These are phyloP conservation scores for Noturus placidus DNA, from an alignment of 2,113 vertebrate genomes.

Conservation along the genomic window DNA sequence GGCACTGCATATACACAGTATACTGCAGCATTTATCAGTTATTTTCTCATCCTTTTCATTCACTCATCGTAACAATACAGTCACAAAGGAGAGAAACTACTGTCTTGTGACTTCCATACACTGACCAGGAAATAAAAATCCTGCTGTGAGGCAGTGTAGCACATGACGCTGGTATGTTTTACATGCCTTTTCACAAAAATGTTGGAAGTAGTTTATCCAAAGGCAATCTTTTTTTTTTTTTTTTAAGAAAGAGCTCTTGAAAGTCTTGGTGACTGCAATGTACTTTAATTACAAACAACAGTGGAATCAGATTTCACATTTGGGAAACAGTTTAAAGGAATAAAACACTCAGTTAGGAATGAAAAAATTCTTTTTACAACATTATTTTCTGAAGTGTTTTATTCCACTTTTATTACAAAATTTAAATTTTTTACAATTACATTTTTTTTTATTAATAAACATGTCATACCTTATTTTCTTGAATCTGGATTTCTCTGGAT, in stretches of 20 bases:
- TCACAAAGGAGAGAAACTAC: constrained; percentile 1
- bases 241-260: background rate
- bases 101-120: constrained; percentile 45
- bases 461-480: background rate
- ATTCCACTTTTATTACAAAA: background rate
- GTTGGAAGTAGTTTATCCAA: background rate
- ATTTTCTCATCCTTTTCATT: background rate
- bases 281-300: background rate
- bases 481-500: background rate
- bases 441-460: background rate
- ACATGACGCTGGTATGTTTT: background rate
- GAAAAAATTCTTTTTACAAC: background rate
- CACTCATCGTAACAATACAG: background rate
- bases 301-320: background rate
- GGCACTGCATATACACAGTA: background rate
- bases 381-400: background rate
- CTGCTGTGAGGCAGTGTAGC: background rate
- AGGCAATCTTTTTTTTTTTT: background rate
- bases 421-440: background rate
- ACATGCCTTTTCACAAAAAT: background rate
- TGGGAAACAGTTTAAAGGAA: background rate
- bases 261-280: background rate
- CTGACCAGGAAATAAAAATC: constrained; percentile 14
- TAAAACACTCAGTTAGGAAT: background rate
- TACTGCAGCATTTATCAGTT: background rate